These are phyloP conservation scores for Scaptomyza parva DNA, from an alignment of 2,888 invertebrate species.

Conservation along the genomic window DNA sequence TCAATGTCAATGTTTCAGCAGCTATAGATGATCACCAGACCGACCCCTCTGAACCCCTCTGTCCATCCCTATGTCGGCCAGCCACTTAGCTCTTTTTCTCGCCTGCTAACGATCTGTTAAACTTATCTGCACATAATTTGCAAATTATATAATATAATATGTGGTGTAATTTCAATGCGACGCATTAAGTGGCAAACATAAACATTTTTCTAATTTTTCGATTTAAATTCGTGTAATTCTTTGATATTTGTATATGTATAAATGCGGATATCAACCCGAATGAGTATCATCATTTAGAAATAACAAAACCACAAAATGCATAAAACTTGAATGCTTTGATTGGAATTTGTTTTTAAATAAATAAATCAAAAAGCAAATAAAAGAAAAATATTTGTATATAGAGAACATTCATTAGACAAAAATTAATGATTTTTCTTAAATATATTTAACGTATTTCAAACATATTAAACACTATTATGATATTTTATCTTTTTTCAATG, in stretches of 20 bases:
- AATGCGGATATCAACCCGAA: background rate
- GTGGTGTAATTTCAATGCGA: conserved; percentile 12
- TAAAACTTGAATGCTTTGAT: background rate
- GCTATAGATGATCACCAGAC: conserved; percentile 3
- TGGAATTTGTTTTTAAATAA: background rate
- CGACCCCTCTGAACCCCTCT: conserved; percentile 3
- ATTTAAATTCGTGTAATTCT: background rate
- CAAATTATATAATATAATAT: conserved; percentile 40
- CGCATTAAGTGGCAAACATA: conserved; percentile 8
- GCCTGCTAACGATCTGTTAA: conserved; percentile 58
- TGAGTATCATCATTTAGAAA: background rate
- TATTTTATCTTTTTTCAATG: too few relatives aligned
- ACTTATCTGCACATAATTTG: conserved; percentile 51
- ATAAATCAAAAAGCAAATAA: background rate
- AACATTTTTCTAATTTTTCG: conserved; percentile 4
- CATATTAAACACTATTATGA: too few relatives aligned
- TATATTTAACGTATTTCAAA: too few relatives aligned
- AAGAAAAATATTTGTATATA: background rate
- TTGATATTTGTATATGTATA: background rate
- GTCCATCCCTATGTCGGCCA: background rate
- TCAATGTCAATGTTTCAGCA: conserved; percentile 53
- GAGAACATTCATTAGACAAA: too few relatives aligned
- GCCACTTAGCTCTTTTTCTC: background rate
- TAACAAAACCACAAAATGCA: background rate
- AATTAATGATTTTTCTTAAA: too few relatives aligned